These are phyloP conservation scores for Nothoprocta perdicaria DNA, from an alignment of 2,113 vertebrate species.

Conservation along the genomic window DNA sequence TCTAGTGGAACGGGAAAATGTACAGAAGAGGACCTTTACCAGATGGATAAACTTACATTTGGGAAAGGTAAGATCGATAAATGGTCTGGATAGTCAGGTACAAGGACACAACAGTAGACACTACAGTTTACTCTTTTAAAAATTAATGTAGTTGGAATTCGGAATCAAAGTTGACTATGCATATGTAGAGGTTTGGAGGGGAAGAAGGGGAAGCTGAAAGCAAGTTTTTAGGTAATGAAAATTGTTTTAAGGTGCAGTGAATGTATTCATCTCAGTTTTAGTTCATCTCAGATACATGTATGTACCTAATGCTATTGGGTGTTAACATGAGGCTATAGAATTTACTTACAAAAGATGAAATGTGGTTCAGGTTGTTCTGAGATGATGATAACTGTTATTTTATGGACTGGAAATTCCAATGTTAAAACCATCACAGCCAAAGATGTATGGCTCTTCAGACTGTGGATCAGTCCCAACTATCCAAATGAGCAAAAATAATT, in stretches of 20 bases:
- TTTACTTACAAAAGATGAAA: neutral
- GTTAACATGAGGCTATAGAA: neutral
- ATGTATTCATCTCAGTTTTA: neutral
- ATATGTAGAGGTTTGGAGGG: neutral
- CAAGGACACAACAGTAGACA: neutral
- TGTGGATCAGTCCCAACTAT: neutral
- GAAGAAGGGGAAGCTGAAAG: neutral
- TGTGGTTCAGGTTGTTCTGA: neutral
- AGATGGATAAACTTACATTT: conserved; percentile 97
- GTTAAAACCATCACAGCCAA: neutral
- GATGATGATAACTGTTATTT: neutral
- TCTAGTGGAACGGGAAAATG: conserved; percentile 92
- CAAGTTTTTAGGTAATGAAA: neutral
- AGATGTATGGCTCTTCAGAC: neutral
- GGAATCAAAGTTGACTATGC: neutral
- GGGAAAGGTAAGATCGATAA: conserved; percentile 86
- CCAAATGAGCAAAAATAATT: neutral
- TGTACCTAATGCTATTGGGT: neutral
- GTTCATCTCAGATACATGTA: neutral
- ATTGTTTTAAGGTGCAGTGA: neutral
- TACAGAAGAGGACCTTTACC: conserved; percentile 98
- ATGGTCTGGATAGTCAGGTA: neutral
- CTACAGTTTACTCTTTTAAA: neutral
- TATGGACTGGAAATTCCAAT: neutral
- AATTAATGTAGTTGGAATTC: neutral